Evolutionary conservation across 1,140 invertebrate genomes (phyloP), one percentile per base, ranked within the genome.

Genomic region (Drosophila arizonae): DNA sequence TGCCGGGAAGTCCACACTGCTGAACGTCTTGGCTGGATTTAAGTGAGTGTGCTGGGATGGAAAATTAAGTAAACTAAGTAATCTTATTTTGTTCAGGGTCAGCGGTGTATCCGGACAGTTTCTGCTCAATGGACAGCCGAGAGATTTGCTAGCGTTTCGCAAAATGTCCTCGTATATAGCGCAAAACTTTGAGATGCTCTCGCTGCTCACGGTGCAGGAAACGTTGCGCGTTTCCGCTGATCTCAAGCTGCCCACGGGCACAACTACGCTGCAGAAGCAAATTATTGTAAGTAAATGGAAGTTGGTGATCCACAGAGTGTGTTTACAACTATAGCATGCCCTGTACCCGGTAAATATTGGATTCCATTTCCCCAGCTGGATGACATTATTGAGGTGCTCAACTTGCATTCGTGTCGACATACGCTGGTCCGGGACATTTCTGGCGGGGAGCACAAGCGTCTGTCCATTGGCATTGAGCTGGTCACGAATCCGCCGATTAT

Each of bases 391-490:
- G 92, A 93, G 8, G 93, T 93, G 51, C 84, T 96, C 4, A 93
- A 94, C 39, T 92, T 95, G 6, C 71, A 81, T 2, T 94, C 95
- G 30, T 94, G 94, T 30, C 92, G 94, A 43, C 92, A 95, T 39
- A 97, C 95, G 1, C 91, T 94, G 69, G 94, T 95, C 0, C 90
- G 92, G 1, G 92, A 94, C 30, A 89, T 97, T 33, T 97, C 96
- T 6, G 97, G 97, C 1, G 97, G 97, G 0, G 96, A 98, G 90
- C 93, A 95, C n/a, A 98, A 97, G 86, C 93, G 97, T 10, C 91
- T 98, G 3, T 96, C 96, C 1, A 97, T 98, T 17, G 97, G 95
- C 1, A 93, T 96, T 45, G 97, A 97, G 92, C 93, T 97, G 26
- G 94, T 97, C 0, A 96, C 95, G 21, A 96, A 96, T 91, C 96